Conservation (phyloP, 2,797 vertebrate species). For the Philypnodon macrostomus region DNA sequence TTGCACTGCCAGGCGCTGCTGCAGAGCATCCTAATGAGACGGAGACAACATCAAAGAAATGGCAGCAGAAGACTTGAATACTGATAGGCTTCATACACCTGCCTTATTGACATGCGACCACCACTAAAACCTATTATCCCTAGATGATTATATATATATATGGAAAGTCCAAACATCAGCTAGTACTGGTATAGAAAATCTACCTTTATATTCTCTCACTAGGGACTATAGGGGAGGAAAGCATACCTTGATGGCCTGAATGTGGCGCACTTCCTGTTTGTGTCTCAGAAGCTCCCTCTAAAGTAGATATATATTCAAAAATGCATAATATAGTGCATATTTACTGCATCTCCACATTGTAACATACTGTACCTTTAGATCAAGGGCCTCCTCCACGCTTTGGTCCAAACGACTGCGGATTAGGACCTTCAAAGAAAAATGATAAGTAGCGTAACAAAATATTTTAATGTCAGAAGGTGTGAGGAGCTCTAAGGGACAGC, state of each 20-base stretch:
- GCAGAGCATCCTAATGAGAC: conserved; percentile 89
- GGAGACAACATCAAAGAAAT: conserved; percentile 46
- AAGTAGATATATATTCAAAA: conserved; percentile 41
- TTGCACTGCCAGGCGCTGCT: conserved; percentile 91
- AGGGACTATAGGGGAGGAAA: conserved; percentile 24
- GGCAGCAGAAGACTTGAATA: conserved; percentile 37
- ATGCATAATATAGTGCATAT: conserved; percentile 17
- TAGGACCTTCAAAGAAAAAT: conserved; percentile 81
- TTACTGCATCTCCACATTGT: conserved; percentile 35
- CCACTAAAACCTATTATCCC: conserved; percentile 3
- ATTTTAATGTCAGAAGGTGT: conserved; percentile 47
- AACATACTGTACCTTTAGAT: conserved; percentile 86
- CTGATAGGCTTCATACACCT: conserved; percentile 27
- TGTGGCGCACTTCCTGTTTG: conserved; percentile 93
- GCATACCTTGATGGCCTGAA: conserved; percentile 96
- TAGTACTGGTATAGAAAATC: conserved; percentile 4
- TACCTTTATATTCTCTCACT: conserved; percentile 33
- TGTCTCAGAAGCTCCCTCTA: conserved; percentile 93
- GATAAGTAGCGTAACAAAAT: conserved; percentile 52
- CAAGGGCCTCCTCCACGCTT: conserved; percentile 92
- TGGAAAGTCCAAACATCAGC: conserved; percentile 10
- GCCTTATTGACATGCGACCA: conserved; percentile 5
- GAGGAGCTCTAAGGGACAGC: conserved; percentile 41
- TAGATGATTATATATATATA: background rate
- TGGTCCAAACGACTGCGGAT: conserved; percentile 94